Evolutionary conservation across 1,140 invertebrate species (phyloP).

Genomic region (Temnothorax curvispinosus): DNA sequence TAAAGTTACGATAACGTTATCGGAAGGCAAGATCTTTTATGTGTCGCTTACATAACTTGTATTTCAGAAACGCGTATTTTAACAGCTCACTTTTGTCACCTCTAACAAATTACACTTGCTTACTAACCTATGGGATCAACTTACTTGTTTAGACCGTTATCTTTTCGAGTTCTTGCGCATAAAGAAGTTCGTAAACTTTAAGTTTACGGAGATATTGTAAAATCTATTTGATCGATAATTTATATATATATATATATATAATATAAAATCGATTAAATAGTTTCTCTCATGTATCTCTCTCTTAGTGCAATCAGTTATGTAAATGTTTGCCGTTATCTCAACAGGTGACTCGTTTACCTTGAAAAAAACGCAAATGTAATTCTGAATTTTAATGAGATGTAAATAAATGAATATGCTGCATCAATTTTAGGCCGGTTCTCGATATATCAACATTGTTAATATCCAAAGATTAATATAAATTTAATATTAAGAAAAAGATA

Average conservation of each 20-base stretch:
- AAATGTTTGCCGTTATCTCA: neutral
- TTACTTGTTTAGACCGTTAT: neutral
- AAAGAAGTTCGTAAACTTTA: neutral
- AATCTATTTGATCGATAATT: neutral
- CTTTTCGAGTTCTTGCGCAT: neutral
- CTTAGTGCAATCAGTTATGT: neutral
- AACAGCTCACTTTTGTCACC: neutral
- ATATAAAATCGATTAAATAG: neutral
- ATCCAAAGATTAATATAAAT: neutral
- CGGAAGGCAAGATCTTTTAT: neutral
- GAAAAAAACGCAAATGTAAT: neutral
- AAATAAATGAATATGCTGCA: neutral
- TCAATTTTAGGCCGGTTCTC: no score
- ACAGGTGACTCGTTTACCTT: neutral
- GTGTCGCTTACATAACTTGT: neutral
- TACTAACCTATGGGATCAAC: neutral
- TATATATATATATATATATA: neutral
- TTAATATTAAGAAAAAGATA: neutral
- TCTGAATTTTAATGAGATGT: neutral
- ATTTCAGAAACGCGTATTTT: neutral
- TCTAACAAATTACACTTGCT: neutral
- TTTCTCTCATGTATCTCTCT: neutral
- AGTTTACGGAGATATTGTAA: neutral
- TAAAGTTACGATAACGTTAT: neutral
- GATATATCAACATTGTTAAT: neutral